Evolutionary conservation across 2,113 vertebrate species (phyloP).

Genomic region (Ptilorrhoa leucosticta): DNA sequence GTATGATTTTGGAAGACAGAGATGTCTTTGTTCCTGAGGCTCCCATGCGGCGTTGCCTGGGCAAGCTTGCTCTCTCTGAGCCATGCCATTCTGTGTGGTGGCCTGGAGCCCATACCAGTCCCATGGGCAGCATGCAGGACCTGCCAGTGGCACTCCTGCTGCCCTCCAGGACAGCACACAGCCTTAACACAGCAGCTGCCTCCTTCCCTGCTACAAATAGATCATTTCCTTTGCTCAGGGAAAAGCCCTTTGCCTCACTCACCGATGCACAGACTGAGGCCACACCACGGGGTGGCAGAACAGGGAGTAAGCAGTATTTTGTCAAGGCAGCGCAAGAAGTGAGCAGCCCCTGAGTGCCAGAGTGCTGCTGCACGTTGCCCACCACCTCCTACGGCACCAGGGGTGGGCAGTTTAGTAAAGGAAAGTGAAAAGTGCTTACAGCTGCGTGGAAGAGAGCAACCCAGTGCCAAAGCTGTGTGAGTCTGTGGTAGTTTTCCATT

Average conservation of each 20-base stretch:
- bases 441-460: neutral
- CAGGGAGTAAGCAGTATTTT: neutral
- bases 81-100: accelerated
- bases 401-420: neutral
- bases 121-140: neutral
- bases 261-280: neutral
- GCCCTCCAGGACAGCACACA: neutral
- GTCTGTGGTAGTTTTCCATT: accelerated
- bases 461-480: neutral
- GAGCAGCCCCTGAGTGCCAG: neutral
- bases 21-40: neutral
- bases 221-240: neutral
- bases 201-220: neutral
- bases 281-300: neutral
- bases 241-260: neutral
- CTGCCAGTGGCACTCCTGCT: neutral
- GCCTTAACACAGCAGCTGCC: neutral
- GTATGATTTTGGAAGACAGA: neutral
- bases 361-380: neutral
- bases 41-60: neutral
- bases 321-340: neutral
- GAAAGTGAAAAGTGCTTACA: neutral
- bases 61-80: neutral
- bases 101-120: neutral
- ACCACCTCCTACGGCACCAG: neutral